Conservation (phyloP, 2,888 invertebrate species). For the Drosophila fulvimacula region DNA sequence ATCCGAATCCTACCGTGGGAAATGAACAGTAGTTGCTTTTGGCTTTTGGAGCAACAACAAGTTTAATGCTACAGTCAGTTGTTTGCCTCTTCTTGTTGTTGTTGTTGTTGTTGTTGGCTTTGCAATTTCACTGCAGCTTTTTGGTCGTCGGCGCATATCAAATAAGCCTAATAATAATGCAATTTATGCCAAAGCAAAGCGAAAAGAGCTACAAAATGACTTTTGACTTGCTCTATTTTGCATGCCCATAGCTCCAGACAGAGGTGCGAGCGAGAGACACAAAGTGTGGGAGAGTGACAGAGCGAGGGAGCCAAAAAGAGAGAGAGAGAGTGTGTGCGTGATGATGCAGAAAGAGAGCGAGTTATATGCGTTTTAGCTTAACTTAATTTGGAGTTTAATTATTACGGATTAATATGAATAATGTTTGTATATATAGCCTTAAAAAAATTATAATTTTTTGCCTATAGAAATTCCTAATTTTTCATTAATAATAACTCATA, state of each 20-base stretch:
- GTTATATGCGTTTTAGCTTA: neutral
- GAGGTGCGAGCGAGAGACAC: neutral
- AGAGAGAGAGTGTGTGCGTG: neutral
- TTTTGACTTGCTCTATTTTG: conserved; percentile 66
- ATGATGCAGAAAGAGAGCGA: neutral
- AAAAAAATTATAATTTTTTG: too few species aligned
- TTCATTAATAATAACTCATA: too few species aligned
- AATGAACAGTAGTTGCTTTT: conserved; percentile 84
- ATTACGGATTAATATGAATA: too few species aligned
- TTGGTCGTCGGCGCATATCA: conserved; percentile 74
- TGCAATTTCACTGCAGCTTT: conserved; percentile 77
- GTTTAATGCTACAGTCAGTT: conserved; percentile 62
- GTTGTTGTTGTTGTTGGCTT: conserved; percentile 50
- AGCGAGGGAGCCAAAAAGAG: neutral
- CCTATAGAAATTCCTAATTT: too few species aligned
- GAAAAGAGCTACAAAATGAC: conserved; percentile 62
- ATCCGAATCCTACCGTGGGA: conserved; percentile 83
- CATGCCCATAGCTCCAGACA: conserved; percentile 2
- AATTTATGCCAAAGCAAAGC: conserved; percentile 74
- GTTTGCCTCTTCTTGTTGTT: conserved; percentile 13
- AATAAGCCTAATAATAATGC: conserved; percentile 79
- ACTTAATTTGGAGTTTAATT: neutral
- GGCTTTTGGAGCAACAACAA: conserved; percentile 71
- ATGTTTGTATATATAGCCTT: too few species aligned
- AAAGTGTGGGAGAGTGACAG: neutral